A percentile compares a stretch with the other conserved stretches of the same genome.
These are phyloP conservation scores for Mythimna albipuncta DNA, from an alignment of 2,888 invertebrate genomes.

Conservation along the genomic window DNA sequence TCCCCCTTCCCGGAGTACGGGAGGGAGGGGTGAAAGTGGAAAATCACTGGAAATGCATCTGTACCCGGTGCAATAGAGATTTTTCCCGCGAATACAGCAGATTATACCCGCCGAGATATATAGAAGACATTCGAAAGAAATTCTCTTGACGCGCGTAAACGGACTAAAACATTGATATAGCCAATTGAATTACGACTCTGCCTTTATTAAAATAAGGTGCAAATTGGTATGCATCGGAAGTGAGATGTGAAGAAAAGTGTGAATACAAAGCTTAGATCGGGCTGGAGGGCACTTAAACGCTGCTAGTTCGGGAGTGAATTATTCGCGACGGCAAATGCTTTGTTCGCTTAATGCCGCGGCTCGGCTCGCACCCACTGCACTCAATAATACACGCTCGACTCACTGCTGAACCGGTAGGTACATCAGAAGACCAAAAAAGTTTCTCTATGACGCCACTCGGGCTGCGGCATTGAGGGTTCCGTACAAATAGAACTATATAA, in stretches of 20 bases:
- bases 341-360: conserved; percentile 53
- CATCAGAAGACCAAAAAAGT: not conserved
- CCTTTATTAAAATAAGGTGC: not conserved
- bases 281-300: conserved; percentile 72
- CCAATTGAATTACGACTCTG: conserved; percentile 38
- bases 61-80: conserved; percentile 69
- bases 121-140: conserved; percentile 67
- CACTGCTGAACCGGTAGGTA: not conserved
- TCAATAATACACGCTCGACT: conserved; percentile 16
- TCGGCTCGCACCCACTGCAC: conserved; percentile 22
- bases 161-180: conserved; percentile 32
- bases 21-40: conserved; percentile 53
- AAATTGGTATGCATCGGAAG: conserved; percentile 7
- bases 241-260: conserved; percentile 60
- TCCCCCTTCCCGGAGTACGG: not conserved
- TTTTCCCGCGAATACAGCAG: conserved; percentile 65
- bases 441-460: too few species aligned
- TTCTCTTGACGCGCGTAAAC: conserved; percentile 54
- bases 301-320: conserved; percentile 70
- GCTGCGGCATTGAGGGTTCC: too few species aligned
- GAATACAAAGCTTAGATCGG: conserved; percentile 66
- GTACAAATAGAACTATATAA: too few species aligned
- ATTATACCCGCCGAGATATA: conserved; percentile 67
- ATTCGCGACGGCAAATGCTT: conserved; percentile 67
- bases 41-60: conserved; percentile 73